Evolutionary conservation across 2,113 vertebrate genomes (phyloP).

Genomic region (Saccopteryx leptura): DNA sequence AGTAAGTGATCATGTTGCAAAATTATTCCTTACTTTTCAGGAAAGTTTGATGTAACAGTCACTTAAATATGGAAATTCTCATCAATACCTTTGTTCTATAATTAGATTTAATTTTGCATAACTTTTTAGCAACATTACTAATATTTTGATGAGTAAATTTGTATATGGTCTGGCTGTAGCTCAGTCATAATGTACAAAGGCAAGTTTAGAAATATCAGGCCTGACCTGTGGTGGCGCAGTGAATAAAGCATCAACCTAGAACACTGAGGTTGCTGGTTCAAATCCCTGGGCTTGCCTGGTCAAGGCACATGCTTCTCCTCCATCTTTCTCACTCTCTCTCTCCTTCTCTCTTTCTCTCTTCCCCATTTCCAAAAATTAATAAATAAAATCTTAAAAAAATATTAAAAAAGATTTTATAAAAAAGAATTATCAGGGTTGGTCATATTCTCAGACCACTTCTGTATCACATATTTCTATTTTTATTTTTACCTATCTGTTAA

Average conservation of each 20-base stretch:
- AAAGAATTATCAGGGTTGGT: not conserved
- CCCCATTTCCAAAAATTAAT: no score
- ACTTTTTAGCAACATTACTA: slow-evolving; percentile 1
- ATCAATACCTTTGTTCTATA: not conserved
- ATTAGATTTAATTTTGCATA: not conserved
- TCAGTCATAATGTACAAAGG: slow-evolving; percentile 28
- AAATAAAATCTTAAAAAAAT: no score
- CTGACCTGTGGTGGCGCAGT: no score
- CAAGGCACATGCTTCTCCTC: no score
- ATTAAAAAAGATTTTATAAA: no score
- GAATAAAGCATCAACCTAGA: no score
- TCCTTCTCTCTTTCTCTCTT: no score
- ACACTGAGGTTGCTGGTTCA: no score
- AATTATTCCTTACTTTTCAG: slow-evolving; percentile 4
- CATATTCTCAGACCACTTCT: not conserved
- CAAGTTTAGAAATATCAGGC: not conserved
- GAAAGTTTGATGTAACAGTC: not conserved
- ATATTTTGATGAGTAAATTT: not conserved
- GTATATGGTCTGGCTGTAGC: not conserved
- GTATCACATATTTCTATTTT: not conserved
- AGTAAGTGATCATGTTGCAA: not conserved
- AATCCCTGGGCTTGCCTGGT: no score
- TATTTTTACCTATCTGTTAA: not conserved
- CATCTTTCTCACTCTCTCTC: no score
- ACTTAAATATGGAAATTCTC: slow-evolving; percentile 16